Evolutionary conservation across 2,888 invertebrate species (phyloP), one percentile per base, ranked within the genome.

Genomic region (Melikaiella ostensackeni): DNA sequence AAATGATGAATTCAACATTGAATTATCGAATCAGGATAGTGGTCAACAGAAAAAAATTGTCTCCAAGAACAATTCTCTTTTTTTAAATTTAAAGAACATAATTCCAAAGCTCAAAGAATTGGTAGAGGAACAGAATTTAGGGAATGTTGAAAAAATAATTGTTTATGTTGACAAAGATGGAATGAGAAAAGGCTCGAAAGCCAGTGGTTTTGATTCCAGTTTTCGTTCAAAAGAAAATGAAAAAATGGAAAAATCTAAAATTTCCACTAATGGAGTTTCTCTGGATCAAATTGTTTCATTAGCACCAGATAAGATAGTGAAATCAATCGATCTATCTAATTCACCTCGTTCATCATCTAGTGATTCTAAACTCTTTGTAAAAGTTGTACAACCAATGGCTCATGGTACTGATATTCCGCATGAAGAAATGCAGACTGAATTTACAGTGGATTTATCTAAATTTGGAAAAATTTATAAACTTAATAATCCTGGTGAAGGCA

Each of bases 81-180:
- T 24, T 30, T 6, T 80, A 1, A 81, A 84, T 42, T 57, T 82
- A 3, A 81, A 78, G 16, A 80, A 74, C n/a, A 81, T 85, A 46
- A 79, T 85, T 75, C 83, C 84, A 11, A 79, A 75, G 9, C 81
- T 85, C 4, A 78, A 80, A 42, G 73, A 83, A 35, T 61, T 84
- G 33, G 79, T 83, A 30, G 77, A 84, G 62, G 81, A 80, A 33
- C 79, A 84, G 61, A 82, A 86, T 77, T 77, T 85, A 9, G 84
- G 83, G 4, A 82, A 78, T 62, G 77, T 86, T 4, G 84, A 85
- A 50, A 85, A 82, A 77, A 84, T 86, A 50, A 83, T 85, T 62
- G 83, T 86, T 57, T 86, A 85, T 61, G 83, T 84, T 1, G 83
- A 85, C 38, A 84, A 83, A 55, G 81, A 81, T 46, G 78, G 84